Evolutionary conservation across 2,888 invertebrate genomes (phyloP).

Genomic region (Dicranocentrus wangi): DNA sequence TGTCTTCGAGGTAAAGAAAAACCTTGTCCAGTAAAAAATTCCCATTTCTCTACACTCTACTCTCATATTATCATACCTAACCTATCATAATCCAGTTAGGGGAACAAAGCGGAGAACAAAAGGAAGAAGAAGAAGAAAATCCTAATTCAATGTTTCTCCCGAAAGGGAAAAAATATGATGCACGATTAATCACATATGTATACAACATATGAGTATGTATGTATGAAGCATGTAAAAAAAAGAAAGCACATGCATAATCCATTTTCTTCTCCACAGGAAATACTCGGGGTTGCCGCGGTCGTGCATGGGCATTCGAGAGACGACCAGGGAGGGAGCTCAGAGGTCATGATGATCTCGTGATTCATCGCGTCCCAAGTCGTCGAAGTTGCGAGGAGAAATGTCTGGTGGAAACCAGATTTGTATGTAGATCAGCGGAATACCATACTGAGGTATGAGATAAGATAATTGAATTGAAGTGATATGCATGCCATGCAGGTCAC

Average conservation of each 20-base stretch:
- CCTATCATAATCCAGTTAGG: too few species aligned
- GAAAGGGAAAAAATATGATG: too few species aligned
- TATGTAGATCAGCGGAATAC: constrained; percentile 77
- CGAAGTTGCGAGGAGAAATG: constrained; percentile 77
- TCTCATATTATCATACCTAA: too few species aligned
- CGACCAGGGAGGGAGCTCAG: constrained; percentile 76
- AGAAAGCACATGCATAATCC: neutral
- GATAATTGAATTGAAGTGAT: constrained; percentile 18
- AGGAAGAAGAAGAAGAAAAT: too few species aligned
- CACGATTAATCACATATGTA: too few species aligned
- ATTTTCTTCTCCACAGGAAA: constrained; percentile 63
- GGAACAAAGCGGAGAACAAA: too few species aligned
- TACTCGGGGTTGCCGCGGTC: constrained; percentile 74
- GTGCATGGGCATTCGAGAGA: constrained; percentile 77
- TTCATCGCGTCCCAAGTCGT: constrained; percentile 76
- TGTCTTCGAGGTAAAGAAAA: constrained; percentile 75
- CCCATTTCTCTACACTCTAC: too few species aligned
- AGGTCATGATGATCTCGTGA: constrained; percentile 76
- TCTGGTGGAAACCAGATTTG: constrained; percentile 74
- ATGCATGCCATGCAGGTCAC: too few species aligned
- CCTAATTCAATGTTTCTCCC: too few species aligned
- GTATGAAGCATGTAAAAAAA: too few species aligned
- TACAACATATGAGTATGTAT: neutral
- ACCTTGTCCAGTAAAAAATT: too few species aligned
- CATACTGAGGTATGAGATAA: constrained; percentile 74